Evolutionary conservation across 1,140 invertebrate genomes (phyloP), one percentile per base, ranked within the genome.

Genomic region (Musca domestica): DNA sequence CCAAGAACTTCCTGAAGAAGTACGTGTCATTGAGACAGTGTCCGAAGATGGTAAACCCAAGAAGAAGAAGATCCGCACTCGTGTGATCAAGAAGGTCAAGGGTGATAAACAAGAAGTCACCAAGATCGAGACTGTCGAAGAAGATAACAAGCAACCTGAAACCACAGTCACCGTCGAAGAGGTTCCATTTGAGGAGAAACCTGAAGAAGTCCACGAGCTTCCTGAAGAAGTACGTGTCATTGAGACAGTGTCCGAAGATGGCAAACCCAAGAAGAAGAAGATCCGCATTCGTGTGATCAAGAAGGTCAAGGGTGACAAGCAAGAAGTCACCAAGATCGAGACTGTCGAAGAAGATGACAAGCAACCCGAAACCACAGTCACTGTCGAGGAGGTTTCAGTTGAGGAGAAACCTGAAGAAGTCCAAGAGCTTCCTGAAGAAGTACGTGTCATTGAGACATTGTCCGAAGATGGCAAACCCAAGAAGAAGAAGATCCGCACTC

Each of bases 321-420:
- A 67, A 67, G 51, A 67, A 56, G 66, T 67, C 17, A 67, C 66
- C 17, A 67, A 47, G 34, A 67, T 67, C 3, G 66, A 67, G 54
- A 67, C 66, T n/a, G 66, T 67, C 10, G 66, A 67, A 46, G 66
- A 67, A 67, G 66, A 67, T 56, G 66, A 67, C n/a, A 67, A 67
- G 10, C 51, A 67, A 47, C 66, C 66, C 3, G 66, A 67, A 56
- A 67, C 52, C 15, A 67, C 66, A 20, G 66, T 67, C 7, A 67
- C 51, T 14, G 66, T 67, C 15, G 51, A 67, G 22, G 52, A 67
- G 20, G 41, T 27, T 25, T 51, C 66, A n/a, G 19, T 67, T 19
- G 51, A 56, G 0, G 66, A 56, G 14, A 15, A 30, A 46, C 66
- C 27, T 14, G 30, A 67, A 41, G 66, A 67, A 56, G 51, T 67